phyloP scores from a whole-genome alignment of 1,140 invertebrate species.

The Tetramorium parvispinum region DNA sequence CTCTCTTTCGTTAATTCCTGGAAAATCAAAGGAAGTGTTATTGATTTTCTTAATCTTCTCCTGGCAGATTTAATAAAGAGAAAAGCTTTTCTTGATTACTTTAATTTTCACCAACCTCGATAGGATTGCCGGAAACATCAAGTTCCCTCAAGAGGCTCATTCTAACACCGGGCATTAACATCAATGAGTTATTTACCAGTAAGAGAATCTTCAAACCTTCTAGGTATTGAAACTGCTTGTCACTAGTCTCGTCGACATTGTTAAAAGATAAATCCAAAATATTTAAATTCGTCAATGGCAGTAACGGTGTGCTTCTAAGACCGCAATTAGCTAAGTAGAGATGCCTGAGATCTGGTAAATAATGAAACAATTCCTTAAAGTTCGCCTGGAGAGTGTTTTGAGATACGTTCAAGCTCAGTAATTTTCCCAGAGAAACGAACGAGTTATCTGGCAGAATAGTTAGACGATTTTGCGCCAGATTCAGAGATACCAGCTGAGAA shows the following conservation, averaged over 20 bases:
- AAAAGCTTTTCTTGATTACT: background rate
- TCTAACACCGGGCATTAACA: constrained; percentile 87
- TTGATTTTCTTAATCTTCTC: background rate
- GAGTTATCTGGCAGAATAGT: constrained; percentile 95
- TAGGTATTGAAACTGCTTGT: constrained; percentile 88
- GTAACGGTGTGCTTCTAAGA: constrained; percentile 90
- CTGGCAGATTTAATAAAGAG: background rate
- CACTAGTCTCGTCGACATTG: constrained; percentile 88
- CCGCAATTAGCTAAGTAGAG: constrained; percentile 91
- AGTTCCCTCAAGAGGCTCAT: constrained; percentile 87
- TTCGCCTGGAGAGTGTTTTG: constrained; percentile 93
- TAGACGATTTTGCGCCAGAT: constrained; percentile 92
- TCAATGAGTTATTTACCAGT: constrained; percentile 89
- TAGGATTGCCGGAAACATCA: constrained; percentile 89
- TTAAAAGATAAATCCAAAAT: constrained; percentile 92
- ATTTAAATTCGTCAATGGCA: constrained; percentile 90
- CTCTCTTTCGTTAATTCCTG: constrained; percentile 87
- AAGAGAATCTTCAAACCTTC: constrained; percentile 88
- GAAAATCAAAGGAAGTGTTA: constrained; percentile 77
- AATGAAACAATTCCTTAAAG: constrained; percentile 95
- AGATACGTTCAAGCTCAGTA: constrained; percentile 92
- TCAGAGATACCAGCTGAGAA: constrained; percentile 91
- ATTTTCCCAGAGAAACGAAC: constrained; percentile 92
- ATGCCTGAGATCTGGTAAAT: constrained; percentile 92
- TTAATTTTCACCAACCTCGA: constrained; percentile 84